Conservation (phyloP, 1,140 invertebrate genomes). For the Nautilus pompilius region DNA sequence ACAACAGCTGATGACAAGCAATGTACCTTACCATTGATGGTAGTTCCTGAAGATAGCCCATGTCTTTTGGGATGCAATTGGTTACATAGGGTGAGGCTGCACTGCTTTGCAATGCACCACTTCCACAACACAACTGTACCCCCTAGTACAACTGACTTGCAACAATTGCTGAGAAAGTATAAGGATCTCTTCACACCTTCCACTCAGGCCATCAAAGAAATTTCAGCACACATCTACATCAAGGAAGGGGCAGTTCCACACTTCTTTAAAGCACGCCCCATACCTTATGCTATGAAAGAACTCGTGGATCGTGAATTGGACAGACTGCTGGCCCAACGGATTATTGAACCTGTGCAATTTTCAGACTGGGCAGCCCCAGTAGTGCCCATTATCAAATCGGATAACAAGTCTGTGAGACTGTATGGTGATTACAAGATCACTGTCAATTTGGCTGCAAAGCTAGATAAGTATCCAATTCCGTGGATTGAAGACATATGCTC, state of each 20-base stretch:
- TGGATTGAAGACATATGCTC: constrained; percentile 26
- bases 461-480: constrained; percentile 23
- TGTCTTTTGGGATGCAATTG: constrained; percentile 17
- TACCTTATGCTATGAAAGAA: constrained; percentile 49
- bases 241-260: constrained; percentile 8
- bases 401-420: constrained; percentile 21
- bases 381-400: background rate
- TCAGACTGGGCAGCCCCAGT: constrained; percentile 40
- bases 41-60: constrained; percentile 10
- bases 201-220: constrained; percentile 8
- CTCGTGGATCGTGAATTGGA: constrained; percentile 49
- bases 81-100: constrained; percentile 11
- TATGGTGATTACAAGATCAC: constrained; percentile 43
- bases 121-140: background rate
- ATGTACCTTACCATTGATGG: too few relatives aligned
- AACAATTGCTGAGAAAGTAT: background rate
- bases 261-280: constrained; percentile 36
- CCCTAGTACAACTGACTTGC: background rate
- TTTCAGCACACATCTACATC: constrained; percentile 12
- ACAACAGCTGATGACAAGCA: too few relatives aligned
- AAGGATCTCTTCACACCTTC: constrained; percentile 7
- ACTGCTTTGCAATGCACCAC: constrained; percentile 18
- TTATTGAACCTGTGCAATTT: constrained; percentile 46
- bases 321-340: constrained; percentile 42
- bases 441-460: constrained; percentile 21